Percentiles rank a stretch among this genome's conserved stretches.
phyloP scores from a whole-genome alignment of 2,113 vertebrate species.

The Upupa epops region DNA sequence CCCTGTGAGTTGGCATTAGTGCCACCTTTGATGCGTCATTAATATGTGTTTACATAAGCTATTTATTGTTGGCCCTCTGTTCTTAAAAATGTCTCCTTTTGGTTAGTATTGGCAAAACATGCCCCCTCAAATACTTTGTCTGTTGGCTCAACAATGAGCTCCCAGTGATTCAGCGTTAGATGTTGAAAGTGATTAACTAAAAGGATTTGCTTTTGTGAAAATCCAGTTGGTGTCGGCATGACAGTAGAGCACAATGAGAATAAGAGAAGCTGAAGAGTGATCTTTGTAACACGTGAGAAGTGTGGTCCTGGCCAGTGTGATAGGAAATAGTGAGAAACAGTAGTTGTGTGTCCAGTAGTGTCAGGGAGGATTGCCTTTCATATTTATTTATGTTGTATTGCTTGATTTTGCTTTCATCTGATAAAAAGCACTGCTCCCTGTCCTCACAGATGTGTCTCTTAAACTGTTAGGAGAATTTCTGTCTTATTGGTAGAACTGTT shows the following conservation, averaged over 20 bases:
- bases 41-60: constrained; percentile 25
- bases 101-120: constrained; percentile 1
- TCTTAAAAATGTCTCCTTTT: not conserved
- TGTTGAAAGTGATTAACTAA: not conserved
- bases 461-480: not conserved
- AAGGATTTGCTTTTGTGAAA: constrained; percentile 7
- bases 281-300: not conserved
- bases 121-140: not conserved
- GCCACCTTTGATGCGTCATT: not conserved
- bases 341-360: not conserved
- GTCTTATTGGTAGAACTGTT: not conserved
- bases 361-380: not conserved
- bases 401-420: not conserved
- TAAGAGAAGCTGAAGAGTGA: not conserved
- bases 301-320: not conserved
- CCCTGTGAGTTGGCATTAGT: constrained; percentile 9
- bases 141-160: constrained; percentile 18
- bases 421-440: not conserved
- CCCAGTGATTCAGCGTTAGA: constrained; percentile 46
- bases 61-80: not conserved
- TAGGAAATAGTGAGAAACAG: not conserved
- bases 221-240: not conserved
- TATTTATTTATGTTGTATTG: not conserved
- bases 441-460: not conserved
- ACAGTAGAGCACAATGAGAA: not conserved